Evolutionary conservation across 2,797 vertebrate genomes (phyloP).

Genomic region (Graptemys geographica): DNA sequence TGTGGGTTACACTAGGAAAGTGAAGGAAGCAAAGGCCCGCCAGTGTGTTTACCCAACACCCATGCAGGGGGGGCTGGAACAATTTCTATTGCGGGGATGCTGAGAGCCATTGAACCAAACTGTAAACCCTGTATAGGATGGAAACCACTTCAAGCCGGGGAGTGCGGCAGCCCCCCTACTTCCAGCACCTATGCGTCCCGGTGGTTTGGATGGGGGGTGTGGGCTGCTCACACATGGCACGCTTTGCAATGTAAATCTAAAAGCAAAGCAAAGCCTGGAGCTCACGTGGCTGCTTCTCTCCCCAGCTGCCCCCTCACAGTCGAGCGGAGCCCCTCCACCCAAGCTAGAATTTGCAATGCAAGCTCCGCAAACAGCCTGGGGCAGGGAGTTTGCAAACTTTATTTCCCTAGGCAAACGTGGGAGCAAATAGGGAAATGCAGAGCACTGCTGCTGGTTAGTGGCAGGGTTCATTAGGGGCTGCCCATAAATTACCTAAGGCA

Average conservation of each 20-base stretch:
- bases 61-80: neutral
- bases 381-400: too few species aligned
- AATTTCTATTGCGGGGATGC: too few species aligned
- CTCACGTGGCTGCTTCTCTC: neutral
- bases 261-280: neutral
- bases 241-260: neutral
- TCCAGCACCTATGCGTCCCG: too few species aligned
- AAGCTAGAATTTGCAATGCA: neutral
- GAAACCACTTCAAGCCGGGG: too few species aligned
- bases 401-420: neutral
- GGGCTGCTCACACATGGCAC: neutral
- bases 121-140: too few species aligned
- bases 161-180: too few species aligned
- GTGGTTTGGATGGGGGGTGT: too few species aligned
- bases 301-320: neutral
- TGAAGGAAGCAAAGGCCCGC: fast-evolving
- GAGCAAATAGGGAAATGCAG: neutral
- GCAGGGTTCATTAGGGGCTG: neutral
- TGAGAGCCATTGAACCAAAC: too few species aligned
- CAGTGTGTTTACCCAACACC: neutral
- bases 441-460: neutral
- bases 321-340: neutral
- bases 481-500: neutral
- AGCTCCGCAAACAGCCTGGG: neutral
- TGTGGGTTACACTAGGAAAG: too few species aligned